Conservation (phyloP, 2,113 vertebrate genomes). For the Machaerirhynchus nigripectus region DNA sequence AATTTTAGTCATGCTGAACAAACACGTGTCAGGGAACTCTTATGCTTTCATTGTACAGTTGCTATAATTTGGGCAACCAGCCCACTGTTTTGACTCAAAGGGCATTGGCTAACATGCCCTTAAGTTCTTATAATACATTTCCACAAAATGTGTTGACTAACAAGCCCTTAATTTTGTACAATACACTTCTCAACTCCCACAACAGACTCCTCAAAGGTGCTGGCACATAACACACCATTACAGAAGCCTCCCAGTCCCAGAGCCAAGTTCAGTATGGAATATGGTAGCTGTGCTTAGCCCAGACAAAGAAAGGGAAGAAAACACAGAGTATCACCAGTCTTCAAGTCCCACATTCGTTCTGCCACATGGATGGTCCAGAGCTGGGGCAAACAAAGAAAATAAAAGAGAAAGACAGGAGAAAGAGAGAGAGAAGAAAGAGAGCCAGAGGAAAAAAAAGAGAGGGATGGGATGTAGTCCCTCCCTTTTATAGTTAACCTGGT, state of each 20-base stretch:
- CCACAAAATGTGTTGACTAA: not conserved
- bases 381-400: not conserved
- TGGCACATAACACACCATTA: not conserved
- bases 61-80: not conserved
- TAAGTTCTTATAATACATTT: not conserved
- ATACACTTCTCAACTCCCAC: not conserved
- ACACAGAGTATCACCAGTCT: not conserved
- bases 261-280: not conserved
- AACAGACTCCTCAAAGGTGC: not conserved
- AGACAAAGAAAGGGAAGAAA: not conserved
- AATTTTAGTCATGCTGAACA: fast-evolving
- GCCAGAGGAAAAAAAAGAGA: not conserved
- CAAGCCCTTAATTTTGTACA: not conserved
- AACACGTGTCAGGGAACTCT: too few species aligned
- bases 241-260: not conserved
- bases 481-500: not conserved
- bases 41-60: not conserved
- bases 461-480: not conserved
- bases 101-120: fast-evolving
- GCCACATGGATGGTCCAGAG: not conserved
- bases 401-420: not conserved
- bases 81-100: not conserved
- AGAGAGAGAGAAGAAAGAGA: not conserved
- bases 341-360: fast-evolving
- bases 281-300: not conserved